Percentiles rank a stretch among this genome's conserved stretches.
Evolutionary conservation across 2,888 invertebrate genomes (phyloP).

Genomic region (Pseudococcus jackbeardsleyi): DNA sequence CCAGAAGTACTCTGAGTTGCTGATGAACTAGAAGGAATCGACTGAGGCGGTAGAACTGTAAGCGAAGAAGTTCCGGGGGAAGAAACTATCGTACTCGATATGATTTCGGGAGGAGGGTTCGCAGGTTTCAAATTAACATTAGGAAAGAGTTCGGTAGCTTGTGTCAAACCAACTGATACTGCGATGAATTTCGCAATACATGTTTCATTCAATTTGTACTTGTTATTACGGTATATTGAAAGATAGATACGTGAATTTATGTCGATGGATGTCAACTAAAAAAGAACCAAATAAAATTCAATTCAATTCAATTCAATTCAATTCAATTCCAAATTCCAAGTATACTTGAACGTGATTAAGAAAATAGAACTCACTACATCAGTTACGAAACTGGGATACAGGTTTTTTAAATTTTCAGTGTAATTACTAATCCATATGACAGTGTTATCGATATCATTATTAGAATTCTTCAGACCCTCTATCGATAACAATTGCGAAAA

Average conservation of each 20-base stretch:
- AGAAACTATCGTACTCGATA: neutral
- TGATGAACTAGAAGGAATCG: neutral
- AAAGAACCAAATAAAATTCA: neutral
- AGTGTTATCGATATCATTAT: slow-evolving; percentile 80
- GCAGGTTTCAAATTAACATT: neutral
- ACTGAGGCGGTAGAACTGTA: neutral
- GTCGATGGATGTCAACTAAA: slow-evolving; percentile 40
- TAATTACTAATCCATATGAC: slow-evolving; percentile 76
- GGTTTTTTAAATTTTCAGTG: slow-evolving; percentile 69
- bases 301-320: too few relatives aligned
- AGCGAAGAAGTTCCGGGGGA: neutral
- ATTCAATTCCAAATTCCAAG: too few relatives aligned
- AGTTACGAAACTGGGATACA: slow-evolving; percentile 39
- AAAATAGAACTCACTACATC: slow-evolving; percentile 24
- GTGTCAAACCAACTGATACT: neutral
- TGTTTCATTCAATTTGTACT: slow-evolving; percentile 16
- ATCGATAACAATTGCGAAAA: slow-evolving; percentile 75
- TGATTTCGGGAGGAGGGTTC: neutral
- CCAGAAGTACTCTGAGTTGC: neutral
- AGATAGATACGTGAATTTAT: neutral
- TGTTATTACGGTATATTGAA: neutral
- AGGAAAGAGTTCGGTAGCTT: neutral
- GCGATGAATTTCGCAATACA: slow-evolving; percentile 20
- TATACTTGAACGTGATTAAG: too few relatives aligned
- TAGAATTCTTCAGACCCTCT: slow-evolving; percentile 76